Conservation (phyloP, 2,888 invertebrate genomes). For the Clepsis dumicolana region DNA sequence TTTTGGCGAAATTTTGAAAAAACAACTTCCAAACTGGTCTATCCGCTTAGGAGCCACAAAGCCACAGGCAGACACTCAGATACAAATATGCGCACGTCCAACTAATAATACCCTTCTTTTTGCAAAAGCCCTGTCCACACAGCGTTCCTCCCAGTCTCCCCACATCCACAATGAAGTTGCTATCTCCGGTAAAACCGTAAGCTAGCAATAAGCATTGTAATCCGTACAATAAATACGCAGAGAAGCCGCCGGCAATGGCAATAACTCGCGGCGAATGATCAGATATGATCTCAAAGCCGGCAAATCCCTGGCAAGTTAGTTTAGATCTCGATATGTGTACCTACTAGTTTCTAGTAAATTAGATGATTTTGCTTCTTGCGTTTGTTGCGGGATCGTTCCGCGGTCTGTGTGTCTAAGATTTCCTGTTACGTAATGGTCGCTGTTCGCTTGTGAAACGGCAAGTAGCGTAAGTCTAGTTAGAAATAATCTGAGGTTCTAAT, state of each 20-base stretch:
- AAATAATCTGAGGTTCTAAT: no score
- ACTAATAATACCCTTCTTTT: no score
- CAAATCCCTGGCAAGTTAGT: conserved; percentile 40
- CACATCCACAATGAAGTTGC: conserved; percentile 32
- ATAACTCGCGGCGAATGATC: conserved; percentile 48
- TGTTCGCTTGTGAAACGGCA: neutral
- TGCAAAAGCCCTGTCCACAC: neutral
- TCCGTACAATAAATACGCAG: conserved; percentile 40
- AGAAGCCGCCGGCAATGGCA: conserved; percentile 43
- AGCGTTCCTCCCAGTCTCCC: neutral
- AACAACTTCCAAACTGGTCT: no score
- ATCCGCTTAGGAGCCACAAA: no score
- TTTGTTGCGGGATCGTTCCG: neutral
- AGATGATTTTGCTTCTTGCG: conserved; percentile 5
- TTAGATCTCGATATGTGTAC: conserved; percentile 33
- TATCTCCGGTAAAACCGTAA: conserved; percentile 38
- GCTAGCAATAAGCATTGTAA: conserved; percentile 37
- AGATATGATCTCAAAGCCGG: conserved; percentile 45
- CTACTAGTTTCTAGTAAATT: conserved; percentile 34
- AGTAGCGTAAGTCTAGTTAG: neutral
- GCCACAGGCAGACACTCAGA: no score
- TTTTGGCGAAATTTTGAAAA: no score
- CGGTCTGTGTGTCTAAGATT: neutral
- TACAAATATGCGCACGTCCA: no score
- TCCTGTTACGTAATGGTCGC: neutral